Conservation (phyloP, 2,888 invertebrate species). For the Pachydiplax longipennis region DNA sequence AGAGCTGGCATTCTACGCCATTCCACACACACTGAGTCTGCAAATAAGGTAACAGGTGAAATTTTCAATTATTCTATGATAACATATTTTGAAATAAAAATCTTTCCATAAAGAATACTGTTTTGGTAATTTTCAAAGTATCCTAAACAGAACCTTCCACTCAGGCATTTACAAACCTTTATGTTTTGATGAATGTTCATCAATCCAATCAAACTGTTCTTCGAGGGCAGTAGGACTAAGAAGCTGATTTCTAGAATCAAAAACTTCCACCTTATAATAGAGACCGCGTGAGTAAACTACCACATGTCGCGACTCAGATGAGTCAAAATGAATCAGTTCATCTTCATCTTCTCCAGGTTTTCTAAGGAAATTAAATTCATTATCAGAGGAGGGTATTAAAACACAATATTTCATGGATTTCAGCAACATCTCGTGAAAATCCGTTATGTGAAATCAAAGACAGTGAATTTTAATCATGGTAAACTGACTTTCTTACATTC, state of each 20-base stretch:
- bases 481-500: too few species aligned
- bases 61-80: background rate
- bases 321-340: slow-evolving; percentile 58
- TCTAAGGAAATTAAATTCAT: slow-evolving; percentile 52
- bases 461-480: too few species aligned
- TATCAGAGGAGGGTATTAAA: background rate
- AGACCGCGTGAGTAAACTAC: slow-evolving; percentile 59
- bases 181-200: slow-evolving; percentile 58
- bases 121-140: background rate
- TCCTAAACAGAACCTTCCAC: background rate
- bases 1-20: slow-evolving; percentile 58
- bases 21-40: slow-evolving; percentile 54
- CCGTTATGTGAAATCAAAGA: background rate
- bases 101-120: too few species aligned
- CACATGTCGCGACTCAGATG: slow-evolving; percentile 59
- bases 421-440: too few species aligned
- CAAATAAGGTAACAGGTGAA: background rate
- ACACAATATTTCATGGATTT: too few species aligned
- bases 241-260: slow-evolving; percentile 58
- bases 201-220: slow-evolving; percentile 59
- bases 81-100: background rate
- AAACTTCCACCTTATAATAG: slow-evolving; percentile 59
- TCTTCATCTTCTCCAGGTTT: slow-evolving; percentile 61
- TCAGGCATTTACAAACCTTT: slow-evolving; percentile 53
- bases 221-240: slow-evolving; percentile 58